Base-by-base conservation (phyloP, 2,888 invertebrate genomes). In the Ormyrus nitidulus region DNA sequence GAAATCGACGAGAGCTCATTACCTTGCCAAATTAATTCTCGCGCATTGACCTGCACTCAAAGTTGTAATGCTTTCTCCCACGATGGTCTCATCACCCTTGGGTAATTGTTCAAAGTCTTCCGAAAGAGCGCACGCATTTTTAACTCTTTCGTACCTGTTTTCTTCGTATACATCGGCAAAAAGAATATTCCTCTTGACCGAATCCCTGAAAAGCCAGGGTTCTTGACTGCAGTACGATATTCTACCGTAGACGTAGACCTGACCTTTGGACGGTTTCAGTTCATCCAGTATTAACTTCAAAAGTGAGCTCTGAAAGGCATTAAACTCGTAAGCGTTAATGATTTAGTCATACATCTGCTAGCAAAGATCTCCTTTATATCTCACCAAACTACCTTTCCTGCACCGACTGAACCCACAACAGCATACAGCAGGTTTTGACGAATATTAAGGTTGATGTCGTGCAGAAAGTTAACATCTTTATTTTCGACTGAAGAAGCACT, bases 321-420 rank as follows among this genome's bases (percentile, higher is more conserved):
- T 48, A 10, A 19, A 19, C 19, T 19, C 19, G 19, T 19, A 19
- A 19, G 19, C 1, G 13, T 46, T 58, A 68, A 68, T 44, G 10
- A 13, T 19, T 10, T 13, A n/a, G 65, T 19, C 19, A 19, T 19
- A 19, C 19, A 19, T 19, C 19, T 19, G 1, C 19, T 1, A 19
- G 19, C 19, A 19, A 19, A 19, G 56, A 34, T 46, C 13, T 76
- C 51, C 44, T 64, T 65, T 34, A 44, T 51, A 68, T 66, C 61
- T 78, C 73, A 73, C 73, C 68, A 78, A 70, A 83, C 76, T 86
- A 93, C 93, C 91, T 96, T 98, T 87, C 98, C 98, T 54, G 96
- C 93, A 9, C 98, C 98, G 11, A 98, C 97, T 0, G 97, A 94
- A 10, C 98, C 98, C 80, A 98, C 95, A 13, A 98, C 92, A 3